Conservation (phyloP, 2,113 vertebrate genomes). For the Pygathrix nemaeus region DNA sequence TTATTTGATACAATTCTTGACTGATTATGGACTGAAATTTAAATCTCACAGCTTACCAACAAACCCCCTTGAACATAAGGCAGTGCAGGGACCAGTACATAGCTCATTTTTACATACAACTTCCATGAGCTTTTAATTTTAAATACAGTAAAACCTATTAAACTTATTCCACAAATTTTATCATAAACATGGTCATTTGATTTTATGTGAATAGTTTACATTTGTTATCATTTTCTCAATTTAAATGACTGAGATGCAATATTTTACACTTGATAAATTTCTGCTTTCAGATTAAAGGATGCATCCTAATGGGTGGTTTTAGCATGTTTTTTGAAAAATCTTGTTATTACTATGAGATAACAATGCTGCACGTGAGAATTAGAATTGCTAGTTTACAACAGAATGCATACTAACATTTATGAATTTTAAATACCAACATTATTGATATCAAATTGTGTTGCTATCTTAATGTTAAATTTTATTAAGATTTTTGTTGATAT, state of each 20-base stretch:
- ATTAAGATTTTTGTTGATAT: not conserved
- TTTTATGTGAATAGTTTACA: not conserved
- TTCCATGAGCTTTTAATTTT: not conserved
- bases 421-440: not conserved
- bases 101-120: not conserved
- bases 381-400: not conserved
- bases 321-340: not conserved
- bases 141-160: not conserved
- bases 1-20: not conserved
- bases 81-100: not conserved
- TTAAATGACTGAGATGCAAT: not conserved
- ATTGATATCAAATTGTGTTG: not conserved
- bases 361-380: not conserved
- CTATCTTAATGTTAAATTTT: not conserved
- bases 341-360: not conserved
- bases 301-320: not conserved
- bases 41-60: not conserved
- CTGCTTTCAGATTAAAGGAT: not conserved
- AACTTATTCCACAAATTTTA: not conserved
- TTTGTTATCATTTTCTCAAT: not conserved
- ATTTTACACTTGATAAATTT: not conserved
- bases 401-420: not conserved
- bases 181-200: not conserved
- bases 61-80: not conserved
- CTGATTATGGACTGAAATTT: not conserved